These are phyloP conservation scores for Palythoa caribaeorum DNA, from an alignment of 92 coral and sea anemone species.

Conservation along the genomic window DNA sequence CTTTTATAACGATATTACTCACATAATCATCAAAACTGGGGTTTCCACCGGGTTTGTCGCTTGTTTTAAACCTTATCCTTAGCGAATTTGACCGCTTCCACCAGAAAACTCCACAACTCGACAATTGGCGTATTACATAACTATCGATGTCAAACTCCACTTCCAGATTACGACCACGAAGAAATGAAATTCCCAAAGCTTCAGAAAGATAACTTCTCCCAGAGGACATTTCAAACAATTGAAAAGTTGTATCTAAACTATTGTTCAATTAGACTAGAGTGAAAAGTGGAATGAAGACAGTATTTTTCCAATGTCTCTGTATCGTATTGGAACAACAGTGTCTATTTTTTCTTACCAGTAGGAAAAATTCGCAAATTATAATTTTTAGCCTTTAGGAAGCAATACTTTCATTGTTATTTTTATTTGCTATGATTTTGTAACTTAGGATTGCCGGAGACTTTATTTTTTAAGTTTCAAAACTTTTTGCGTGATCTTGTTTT, in stretches of 20 bases:
- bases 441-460: too few species aligned
- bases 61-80: neutral
- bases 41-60: constrained; percentile 3
- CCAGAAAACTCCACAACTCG: constrained; percentile 32
- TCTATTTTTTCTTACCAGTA: neutral
- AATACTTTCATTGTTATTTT: too few species aligned
- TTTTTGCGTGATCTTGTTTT: too few species aligned
- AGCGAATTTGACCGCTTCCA: constrained; percentile 29
- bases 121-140: constrained; percentile 21
- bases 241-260: neutral
- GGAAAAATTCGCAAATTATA: too few species aligned
- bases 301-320: neutral
- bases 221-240: neutral
- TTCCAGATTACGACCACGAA: constrained; percentile 33
- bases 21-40: neutral
- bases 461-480: too few species aligned
- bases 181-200: constrained; percentile 16
- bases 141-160: constrained; percentile 17
- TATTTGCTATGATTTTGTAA: too few species aligned
- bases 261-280: too few species aligned
- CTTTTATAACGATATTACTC: constrained; percentile 2
- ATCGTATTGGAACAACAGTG: neutral
- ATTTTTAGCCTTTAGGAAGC: too few species aligned
- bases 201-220: neutral
- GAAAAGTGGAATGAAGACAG: neutral